Evolutionary conservation across 2,888 invertebrate species (phyloP), one percentile per base, ranked within the genome.

Genomic region (Eristalis arbustorum): DNA sequence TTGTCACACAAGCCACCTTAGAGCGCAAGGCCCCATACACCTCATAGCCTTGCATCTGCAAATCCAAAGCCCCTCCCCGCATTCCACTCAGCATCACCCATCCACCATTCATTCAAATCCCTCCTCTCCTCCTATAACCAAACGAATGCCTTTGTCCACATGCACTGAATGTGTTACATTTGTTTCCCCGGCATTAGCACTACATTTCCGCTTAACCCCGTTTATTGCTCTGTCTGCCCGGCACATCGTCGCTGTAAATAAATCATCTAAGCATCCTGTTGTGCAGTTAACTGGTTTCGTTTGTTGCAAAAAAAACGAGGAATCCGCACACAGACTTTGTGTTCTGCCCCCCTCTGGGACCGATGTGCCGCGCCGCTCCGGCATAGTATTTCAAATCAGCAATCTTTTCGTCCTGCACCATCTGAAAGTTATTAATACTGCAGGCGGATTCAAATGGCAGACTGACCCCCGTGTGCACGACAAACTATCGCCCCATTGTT

Each of bases 401-500:
- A 76, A 76, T 49, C 74, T 79, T 66, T 31, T 79, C 49, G 49
- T 66, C 69, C 84, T 80, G 74, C 77, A 57, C 73, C 77, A 82
- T 85, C 81, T 66, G 69, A 85, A 85, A 77, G 81, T 77, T 81
- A 82, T 85, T 85, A 85, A 82, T 85, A 59, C 81, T 81, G 56
- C 73, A 77, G 84, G 59, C 75, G 37, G 13, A 64, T 72, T 76
- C 81, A 64, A 76, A 73, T 85, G 84, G 69, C 68, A 72, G 72
- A 72, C 8, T 31, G 31, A 63, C 59, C 22, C 6, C 8, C 8
- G 40, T 22, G 18, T 22, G 23, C 40, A 67, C 34, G 57, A 78
- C 73, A 42, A 68, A 78, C 69, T 78, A 73, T 64, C 31, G 3
- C n/a, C 25, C 37, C 66, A 66, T 64, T 72, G 34, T 66, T 59